Base-by-base conservation (phyloP, 2,888 invertebrate species). In the Andrena trimmerana region DNA sequence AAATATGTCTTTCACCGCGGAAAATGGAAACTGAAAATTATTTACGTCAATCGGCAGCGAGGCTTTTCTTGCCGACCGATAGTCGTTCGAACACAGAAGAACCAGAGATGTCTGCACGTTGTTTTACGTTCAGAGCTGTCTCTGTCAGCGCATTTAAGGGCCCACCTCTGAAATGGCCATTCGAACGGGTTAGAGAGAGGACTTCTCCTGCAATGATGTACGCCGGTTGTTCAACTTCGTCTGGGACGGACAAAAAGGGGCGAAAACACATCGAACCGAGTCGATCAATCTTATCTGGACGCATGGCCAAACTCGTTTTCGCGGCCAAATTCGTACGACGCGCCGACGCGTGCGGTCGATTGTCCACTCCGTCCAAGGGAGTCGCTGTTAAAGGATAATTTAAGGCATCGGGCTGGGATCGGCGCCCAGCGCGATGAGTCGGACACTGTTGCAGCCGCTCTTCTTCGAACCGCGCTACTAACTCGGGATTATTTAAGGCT, bases 211-310 rank as follows among this genome's bases (percentile, higher is more conserved):
- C n/a, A 27, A 48, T 20, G 42, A 60, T 36, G 36, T 60, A 52
- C 67, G 24, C 8, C 67, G 78, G 74, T 52, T 73, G 52, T 60
- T 78, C 67, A 52, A 74, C 24, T 52, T 67, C 16, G 60, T 60
- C 24, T 3, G 8, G 13, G 36, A 48, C 5, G 7, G 10, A 27
- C 31, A 67, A 73, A 78, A 78, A 63, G 50, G 59, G 48, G 31
- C 13, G 57, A 75, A 71, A 20, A 70, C 33, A 57, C 77, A 67
- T 67, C 67, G 67, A 31, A 27, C 63, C 52, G 54, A 52, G 69
- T 81, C 83, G 78, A 86, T 86, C 83, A 81, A 86, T 86, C 86
- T 78, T 73, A 68, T 73, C 72, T 71, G 62, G 78, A 78, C 78
- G 78, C 75, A 75, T 68, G 65, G 69, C 33, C 62, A 62, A 70